These are phyloP conservation scores for Bothrops alternatus DNA, from an alignment of 2,797 vertebrate species.

Conservation along the genomic window DNA sequence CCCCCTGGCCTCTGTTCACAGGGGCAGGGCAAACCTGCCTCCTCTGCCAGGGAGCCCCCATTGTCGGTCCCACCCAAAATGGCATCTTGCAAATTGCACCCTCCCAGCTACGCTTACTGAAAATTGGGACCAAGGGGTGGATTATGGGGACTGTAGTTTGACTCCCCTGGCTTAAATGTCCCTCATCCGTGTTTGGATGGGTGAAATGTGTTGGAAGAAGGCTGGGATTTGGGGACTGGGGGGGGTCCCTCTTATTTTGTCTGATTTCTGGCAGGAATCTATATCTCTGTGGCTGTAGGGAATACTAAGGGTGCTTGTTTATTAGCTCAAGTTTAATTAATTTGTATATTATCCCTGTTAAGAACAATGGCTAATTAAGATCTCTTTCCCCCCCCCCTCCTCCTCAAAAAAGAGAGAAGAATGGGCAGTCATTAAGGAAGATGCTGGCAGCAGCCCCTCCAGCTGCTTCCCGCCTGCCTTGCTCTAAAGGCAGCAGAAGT, in stretches of 20 bases:
- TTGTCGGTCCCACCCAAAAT: background rate
- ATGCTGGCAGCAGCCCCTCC: background rate
- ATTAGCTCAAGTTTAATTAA: conserved; percentile 68
- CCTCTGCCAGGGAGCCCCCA: background rate
- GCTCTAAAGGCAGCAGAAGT: conserved; percentile 37
- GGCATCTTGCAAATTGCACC: background rate
- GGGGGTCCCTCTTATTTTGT: conserved; percentile 26
- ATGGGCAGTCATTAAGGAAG: conserved; percentile 52
- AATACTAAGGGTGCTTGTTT: conserved; percentile 42
- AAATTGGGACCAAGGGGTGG: background rate
- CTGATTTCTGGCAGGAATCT: conserved; percentile 37
- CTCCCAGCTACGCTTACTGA: background rate
- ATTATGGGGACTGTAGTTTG: background rate
- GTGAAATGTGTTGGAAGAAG: background rate
- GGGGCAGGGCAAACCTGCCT: background rate
- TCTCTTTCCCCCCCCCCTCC: conserved; percentile 33
- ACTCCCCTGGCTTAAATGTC: background rate
- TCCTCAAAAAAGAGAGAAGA: conserved; percentile 24
- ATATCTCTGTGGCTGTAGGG: conserved; percentile 20
- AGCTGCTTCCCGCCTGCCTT: conserved; percentile 26
- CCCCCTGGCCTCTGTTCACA: background rate
- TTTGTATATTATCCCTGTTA: conserved; percentile 67
- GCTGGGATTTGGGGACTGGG: background rate
- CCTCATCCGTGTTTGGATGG: background rate
- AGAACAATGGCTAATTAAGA: conserved; percentile 71